phyloP scores from a whole-genome alignment of 2,113 vertebrate species.

The Gallinago media region DNA sequence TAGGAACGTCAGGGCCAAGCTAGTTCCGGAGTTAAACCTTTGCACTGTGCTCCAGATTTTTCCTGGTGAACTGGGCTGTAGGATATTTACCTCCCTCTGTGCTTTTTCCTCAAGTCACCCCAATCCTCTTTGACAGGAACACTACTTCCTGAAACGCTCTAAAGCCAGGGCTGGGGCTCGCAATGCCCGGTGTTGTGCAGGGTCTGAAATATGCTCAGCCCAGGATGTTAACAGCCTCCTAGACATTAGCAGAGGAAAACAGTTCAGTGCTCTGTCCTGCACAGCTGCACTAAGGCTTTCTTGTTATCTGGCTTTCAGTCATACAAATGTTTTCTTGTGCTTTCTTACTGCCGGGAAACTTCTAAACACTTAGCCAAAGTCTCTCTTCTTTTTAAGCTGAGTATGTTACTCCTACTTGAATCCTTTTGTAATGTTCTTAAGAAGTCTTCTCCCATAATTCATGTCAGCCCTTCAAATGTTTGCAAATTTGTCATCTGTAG shows the following conservation, averaged over 20 bases:
- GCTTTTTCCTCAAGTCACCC: background rate
- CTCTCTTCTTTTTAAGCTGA: conserved; percentile 5
- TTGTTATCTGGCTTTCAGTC: background rate
- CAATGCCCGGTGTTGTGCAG: background rate
- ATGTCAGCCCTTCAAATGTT: conserved; percentile 50
- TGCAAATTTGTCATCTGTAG: conserved; percentile 48
- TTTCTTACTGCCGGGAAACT: conserved; percentile 11
- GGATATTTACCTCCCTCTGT: background rate
- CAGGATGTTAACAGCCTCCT: background rate
- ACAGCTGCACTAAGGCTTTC: background rate
- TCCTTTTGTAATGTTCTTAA: background rate
- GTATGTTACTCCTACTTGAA: conserved; percentile 4
- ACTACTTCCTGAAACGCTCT: background rate
- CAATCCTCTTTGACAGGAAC: background rate
- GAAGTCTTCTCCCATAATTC: conserved; percentile 30
- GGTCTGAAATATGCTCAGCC: background rate
- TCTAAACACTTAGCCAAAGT: background rate
- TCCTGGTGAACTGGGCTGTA: background rate
- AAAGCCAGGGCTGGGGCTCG: background rate
- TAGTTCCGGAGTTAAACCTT: background rate
- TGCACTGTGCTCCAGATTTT: background rate
- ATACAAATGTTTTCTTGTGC: background rate
- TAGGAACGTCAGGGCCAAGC: background rate
- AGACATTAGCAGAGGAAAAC: background rate
- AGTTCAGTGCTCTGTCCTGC: background rate